Evolutionary conservation across 2,797 vertebrate species (phyloP), one percentile per base, ranked within the genome.

Genomic region (Craterocephalus amniculus): DNA sequence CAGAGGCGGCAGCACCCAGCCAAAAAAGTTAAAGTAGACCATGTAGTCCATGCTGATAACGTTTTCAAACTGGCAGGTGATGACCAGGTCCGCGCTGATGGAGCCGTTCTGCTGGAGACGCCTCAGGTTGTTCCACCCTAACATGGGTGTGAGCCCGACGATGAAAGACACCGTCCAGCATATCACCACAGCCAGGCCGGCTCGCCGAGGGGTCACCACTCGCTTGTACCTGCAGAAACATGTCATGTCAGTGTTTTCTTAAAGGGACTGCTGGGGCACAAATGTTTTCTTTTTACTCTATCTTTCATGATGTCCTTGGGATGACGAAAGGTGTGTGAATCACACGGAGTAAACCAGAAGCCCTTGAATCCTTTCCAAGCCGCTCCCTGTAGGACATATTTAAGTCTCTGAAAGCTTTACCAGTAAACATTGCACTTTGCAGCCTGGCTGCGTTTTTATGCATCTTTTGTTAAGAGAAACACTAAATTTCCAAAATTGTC

Each of bases 31-130:
- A 88, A 99, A 99, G 88, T 99, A 99, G 58, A 99, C 98, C 97
- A 99, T 99, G 90, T 99, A 99, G 77, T 98, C 93, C 98, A 99
- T 99, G 93, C 97, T 98, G 93, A 99, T 98, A 68, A 99, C 97
- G 0, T 94, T 96, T 89, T 98, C 97, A 0, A 99, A 99, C 83
- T 94, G 88, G 66, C 98, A 99, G 22, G 91, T 94, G 87, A 97
- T 92, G 54, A 95, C 65, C 0, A 95, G 92, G 58, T 95, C 93
- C 0, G 91, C 34, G 75, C 84, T 72, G 0, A 96, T 94, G 59
- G 89, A 91, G 74, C 64, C 78, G 61, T 95, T 95, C 86, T 89
- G 87, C 84, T 82, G 85, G 36, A 96, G 90, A 64, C 84, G 87
- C 14, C 61, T 79, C 65, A 97, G 91, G 87, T 97, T 97, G 94